A percentile compares a stretch with the other conserved stretches of the same genome.
Conservation (phyloP, 2,888 invertebrate genomes). For the Lypha dubia region DNA sequence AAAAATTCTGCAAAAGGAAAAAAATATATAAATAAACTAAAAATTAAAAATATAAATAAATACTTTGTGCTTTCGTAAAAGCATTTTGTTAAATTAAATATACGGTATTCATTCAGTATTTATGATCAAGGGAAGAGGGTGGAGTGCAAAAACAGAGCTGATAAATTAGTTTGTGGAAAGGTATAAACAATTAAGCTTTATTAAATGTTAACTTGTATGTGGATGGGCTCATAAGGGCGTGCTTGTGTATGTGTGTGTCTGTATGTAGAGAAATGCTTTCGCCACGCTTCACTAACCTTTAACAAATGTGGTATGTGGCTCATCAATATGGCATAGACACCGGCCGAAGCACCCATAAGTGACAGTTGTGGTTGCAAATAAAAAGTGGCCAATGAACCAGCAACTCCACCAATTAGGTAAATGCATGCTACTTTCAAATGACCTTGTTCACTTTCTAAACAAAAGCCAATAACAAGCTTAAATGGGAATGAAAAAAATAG, state of each 20-base stretch:
- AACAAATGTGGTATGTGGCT: constrained; percentile 94
- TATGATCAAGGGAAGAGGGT: background rate
- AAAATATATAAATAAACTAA: background rate
- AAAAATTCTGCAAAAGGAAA: constrained; percentile 83
- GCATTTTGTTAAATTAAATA: background rate
- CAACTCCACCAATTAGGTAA: constrained; percentile 90
- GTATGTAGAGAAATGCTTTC: background rate
- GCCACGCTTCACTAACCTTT: constrained; percentile 84
- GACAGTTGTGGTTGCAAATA: constrained; percentile 89
- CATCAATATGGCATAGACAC: constrained; percentile 93
- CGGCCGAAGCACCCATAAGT: constrained; percentile 95
- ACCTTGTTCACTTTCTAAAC: constrained; percentile 89
- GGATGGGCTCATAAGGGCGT: background rate
- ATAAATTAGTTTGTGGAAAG: constrained; percentile 1
- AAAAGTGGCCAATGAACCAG: constrained; percentile 90
- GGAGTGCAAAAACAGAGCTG: background rate
- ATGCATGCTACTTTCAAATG: constrained; percentile 88
- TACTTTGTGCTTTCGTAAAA: background rate
- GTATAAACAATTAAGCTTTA: constrained; percentile 16
- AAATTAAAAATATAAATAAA: constrained; percentile 4
- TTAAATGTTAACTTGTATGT: background rate
- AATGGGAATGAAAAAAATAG: constrained; percentile 4
- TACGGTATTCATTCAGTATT: background rate
- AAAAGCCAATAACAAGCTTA: constrained; percentile 81
- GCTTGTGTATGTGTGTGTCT: background rate